Evolutionary conservation across 2,797 vertebrate genomes (phyloP), one percentile per base, ranked within the genome.

Genomic region (Pangasius sanitwongsei): DNA sequence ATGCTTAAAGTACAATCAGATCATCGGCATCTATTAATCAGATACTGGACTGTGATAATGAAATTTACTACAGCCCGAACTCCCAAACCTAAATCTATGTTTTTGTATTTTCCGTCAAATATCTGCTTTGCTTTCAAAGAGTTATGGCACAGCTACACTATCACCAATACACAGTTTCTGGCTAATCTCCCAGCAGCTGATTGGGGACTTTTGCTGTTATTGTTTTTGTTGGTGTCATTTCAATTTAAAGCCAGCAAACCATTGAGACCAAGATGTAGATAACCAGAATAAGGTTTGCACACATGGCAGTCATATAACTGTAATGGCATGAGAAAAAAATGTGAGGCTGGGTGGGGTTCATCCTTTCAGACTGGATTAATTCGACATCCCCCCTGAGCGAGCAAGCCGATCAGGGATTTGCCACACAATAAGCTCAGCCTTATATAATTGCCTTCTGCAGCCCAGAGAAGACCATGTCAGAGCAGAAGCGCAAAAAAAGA

Each of bases 341-440:
- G 84, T 67, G 87, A 92, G 85, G 91, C 87, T 89, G 77, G 89
- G 85, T 87, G 61, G 92, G 87, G 93, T 85, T 85, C 88, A 91
- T 91, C 93, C 92, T 93, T 93, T 93, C 90, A 91, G 85, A 90
- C 86, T 75, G 93, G 92, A 95, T 95, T 95, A 93, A 93, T 92
- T 90, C 89, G 86, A 90, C 87, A 93, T 90, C 92, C 92, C 91
- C 85, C 90, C 88, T 89, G 91, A 93, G 92, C 88, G 89, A 92
- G 87, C 84, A 88, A 93, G 92, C 86, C 92, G 92, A 94, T 91
- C 91, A 89, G 89, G 92, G 93, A 95, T 94, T 94, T 95, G 94
- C 89, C 90, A 92, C 91, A 93, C 91, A 93, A 92, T 92, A 92
- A 92, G 86, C 88, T 90, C 78, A 25, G 90, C 78, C 88, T 92